A percentile compares a stretch with the other conserved stretches of the same genome.
phyloP scores from a whole-genome alignment of 2,888 invertebrate species.

The Drosophila pseudotakahashii region DNA sequence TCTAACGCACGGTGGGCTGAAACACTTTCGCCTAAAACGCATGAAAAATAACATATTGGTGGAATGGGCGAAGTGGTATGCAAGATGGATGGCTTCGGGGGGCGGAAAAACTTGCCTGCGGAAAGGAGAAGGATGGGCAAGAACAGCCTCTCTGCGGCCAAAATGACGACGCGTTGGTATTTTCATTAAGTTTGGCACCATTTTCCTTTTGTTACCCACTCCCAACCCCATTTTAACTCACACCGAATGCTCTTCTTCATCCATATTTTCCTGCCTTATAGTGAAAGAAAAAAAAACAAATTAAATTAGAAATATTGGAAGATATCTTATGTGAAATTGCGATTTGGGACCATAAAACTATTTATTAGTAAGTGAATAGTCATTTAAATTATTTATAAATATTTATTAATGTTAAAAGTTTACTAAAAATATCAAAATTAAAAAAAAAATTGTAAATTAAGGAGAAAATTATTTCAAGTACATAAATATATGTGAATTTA shows the following conservation, averaged over 20 bases:
- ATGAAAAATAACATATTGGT: conserved; percentile 67
- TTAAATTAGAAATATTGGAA: too few relatives aligned
- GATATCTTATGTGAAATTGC: too few relatives aligned
- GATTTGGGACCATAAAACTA: too few relatives aligned
- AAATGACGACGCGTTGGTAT: conserved; percentile 74
- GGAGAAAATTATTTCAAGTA: too few relatives aligned
- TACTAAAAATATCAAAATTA: too few relatives aligned
- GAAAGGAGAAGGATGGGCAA: conserved; percentile 6
- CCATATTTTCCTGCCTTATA: conserved; percentile 8
- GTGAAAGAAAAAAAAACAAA: neutral
- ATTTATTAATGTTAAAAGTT: too few relatives aligned
- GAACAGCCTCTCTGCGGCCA: conserved; percentile 58
- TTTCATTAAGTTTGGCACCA: conserved; percentile 74
- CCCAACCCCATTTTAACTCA: conserved; percentile 9
- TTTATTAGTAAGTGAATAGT: too few relatives aligned
- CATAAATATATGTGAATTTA: too few relatives aligned
- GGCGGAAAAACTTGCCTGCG: conserved; percentile 3
- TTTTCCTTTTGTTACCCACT: conserved; percentile 50
- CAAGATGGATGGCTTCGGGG: conserved; percentile 23
- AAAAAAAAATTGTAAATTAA: too few relatives aligned
- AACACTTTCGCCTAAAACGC: conserved; percentile 67
- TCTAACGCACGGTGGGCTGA: conserved; percentile 40
- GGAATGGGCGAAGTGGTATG: conserved; percentile 22
- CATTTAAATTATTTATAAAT: too few relatives aligned
- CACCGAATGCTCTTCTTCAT: conserved; percentile 2